phyloP scores from a whole-genome alignment of 1,140 invertebrate genomes.

The Calliphora vicina region DNA sequence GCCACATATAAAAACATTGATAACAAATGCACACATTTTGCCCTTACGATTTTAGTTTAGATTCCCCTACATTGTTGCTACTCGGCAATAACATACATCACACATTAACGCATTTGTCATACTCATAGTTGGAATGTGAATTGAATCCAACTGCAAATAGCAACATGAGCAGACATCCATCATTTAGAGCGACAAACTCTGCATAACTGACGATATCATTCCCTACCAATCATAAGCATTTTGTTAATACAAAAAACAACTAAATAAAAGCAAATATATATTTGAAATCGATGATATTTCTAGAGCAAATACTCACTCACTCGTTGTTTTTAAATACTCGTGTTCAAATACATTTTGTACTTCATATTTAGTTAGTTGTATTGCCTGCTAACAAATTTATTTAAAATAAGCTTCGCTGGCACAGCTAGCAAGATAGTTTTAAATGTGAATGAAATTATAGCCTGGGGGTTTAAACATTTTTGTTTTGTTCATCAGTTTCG shows the following conservation, averaged over 20 bases:
- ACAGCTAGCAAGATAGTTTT: constrained; percentile 27
- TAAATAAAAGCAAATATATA: too few species aligned
- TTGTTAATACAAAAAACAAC: too few species aligned
- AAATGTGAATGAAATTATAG: constrained; percentile 39
- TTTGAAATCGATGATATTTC: too few species aligned
- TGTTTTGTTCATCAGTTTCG: constrained; percentile 16
- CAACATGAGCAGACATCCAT: too few species aligned
- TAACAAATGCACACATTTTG: neutral
- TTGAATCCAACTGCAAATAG: too few species aligned
- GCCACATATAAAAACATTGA: neutral
- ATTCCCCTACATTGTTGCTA: neutral
- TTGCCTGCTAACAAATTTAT: constrained; percentile 33
- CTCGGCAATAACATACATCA: neutral
- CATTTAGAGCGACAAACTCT: too few species aligned
- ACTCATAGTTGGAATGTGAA: too few species aligned
- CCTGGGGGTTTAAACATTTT: constrained; percentile 27
- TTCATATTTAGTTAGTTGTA: neutral
- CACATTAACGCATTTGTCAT: neutral
- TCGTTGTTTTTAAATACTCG: too few species aligned
- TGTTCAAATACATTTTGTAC: neutral
- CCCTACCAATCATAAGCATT: too few species aligned
- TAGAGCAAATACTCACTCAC: too few species aligned
- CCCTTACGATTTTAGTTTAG: neutral
- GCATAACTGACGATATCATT: too few species aligned
- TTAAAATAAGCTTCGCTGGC: constrained; percentile 36